phyloP scores from a whole-genome alignment of 2,113 vertebrate genomes.

The Rhynchopsitta pachyrhyncha region DNA sequence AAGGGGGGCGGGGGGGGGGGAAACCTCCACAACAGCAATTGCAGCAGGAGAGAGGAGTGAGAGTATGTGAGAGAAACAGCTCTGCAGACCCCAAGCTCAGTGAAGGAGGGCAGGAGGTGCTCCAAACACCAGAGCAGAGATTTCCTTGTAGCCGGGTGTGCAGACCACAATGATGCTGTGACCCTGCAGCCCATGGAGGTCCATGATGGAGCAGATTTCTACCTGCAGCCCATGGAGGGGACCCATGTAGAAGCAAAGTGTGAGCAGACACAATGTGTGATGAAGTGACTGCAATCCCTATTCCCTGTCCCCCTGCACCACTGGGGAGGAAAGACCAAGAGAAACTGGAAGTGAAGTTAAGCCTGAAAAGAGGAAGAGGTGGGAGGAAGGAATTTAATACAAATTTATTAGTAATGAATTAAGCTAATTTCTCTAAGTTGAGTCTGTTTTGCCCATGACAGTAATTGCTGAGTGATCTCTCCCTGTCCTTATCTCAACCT shows the following conservation, averaged over 20 bases:
- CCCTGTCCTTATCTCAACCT: neutral
- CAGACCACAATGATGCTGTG: neutral
- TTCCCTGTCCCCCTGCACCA: neutral
- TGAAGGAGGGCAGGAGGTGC: neutral
- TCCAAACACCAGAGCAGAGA: neutral
- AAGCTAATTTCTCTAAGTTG: neutral
- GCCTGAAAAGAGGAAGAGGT: neutral
- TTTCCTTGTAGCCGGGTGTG: neutral
- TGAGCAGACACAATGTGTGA: neutral
- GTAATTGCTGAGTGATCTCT: neutral
- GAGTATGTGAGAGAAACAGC: neutral
- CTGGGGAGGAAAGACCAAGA: neutral
- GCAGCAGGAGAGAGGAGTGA: neutral
- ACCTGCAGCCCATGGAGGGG: neutral
- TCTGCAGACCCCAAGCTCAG: neutral
- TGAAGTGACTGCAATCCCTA: neutral
- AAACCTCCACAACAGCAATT: neutral
- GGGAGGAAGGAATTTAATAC: neutral
- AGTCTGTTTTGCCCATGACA: neutral
- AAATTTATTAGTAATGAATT: neutral
- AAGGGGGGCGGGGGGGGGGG: neutral
- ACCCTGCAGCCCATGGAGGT: neutral
- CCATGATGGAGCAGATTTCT: neutral
- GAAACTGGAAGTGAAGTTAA: neutral
- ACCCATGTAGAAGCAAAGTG: neutral